phyloP scores from a whole-genome alignment of 2,797 vertebrate genomes.

The Neosalanx taihuensis region DNA sequence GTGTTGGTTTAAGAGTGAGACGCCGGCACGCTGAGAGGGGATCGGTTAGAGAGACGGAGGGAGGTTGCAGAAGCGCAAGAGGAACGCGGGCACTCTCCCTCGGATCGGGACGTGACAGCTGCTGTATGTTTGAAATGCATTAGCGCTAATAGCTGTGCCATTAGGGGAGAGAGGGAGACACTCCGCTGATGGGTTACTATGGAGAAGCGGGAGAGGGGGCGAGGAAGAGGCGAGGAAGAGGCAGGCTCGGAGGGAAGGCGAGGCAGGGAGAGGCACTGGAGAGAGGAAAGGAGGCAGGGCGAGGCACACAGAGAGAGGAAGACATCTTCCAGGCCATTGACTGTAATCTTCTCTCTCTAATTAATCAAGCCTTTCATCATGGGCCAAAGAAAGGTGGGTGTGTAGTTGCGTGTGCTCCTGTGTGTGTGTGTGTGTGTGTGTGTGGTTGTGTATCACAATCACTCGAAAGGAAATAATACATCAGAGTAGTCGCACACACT shows the following conservation, averaged over 20 bases:
- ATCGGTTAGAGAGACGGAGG: constrained; percentile 47
- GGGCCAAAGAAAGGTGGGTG: constrained; percentile 60
- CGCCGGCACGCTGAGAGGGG: constrained; percentile 36
- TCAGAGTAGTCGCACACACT: too few species aligned
- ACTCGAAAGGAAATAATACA: too few species aligned
- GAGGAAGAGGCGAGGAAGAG: constrained; percentile 42
- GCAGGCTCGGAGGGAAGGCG: constrained; percentile 30
- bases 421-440: background rate
- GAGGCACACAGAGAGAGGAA: constrained; percentile 13
- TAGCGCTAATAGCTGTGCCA: constrained; percentile 89
- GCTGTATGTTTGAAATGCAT: constrained; percentile 88
- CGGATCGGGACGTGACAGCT: constrained; percentile 81
- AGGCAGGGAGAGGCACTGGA: constrained; percentile 37
- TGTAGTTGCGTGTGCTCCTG: constrained; percentile 14
- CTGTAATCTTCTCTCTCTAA: constrained; percentile 81
- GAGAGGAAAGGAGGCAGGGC: constrained; percentile 3
- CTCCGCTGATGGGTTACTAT: constrained; percentile 83
- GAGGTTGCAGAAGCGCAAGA: constrained; percentile 59
- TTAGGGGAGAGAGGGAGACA: constrained; percentile 76
- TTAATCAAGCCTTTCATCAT: constrained; percentile 85
- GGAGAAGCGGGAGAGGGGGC: constrained; percentile 64
- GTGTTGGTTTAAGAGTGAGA: constrained; percentile 39
- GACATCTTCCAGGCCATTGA: constrained; percentile 81
- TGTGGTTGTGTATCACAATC: background rate
- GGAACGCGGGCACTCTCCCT: constrained; percentile 75